Conservation (phyloP, 2,113 vertebrate species). For the Rhipidura dahli region DNA sequence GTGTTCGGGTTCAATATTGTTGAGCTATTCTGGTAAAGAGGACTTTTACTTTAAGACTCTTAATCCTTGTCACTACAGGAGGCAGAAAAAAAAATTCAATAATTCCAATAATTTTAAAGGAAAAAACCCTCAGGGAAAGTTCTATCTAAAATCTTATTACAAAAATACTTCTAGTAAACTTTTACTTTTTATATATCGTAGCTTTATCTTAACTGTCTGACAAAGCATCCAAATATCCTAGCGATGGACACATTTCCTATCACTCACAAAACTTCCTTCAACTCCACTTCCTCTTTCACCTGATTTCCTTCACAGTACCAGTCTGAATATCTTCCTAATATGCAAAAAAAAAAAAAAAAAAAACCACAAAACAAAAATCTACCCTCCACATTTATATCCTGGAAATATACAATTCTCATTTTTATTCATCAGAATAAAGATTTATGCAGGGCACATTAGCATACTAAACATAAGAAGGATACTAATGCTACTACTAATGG, state of each 20-base stretch:
- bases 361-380: background rate
- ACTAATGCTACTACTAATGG: background rate
- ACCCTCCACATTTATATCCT: background rate
- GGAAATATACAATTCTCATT: background rate
- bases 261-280: background rate
- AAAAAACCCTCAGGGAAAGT: background rate
- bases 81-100: background rate
- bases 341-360: background rate
- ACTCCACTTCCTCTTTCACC: background rate
- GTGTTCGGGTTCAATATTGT: background rate
- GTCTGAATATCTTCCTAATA: background rate
- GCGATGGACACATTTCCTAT: background rate
- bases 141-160: background rate
- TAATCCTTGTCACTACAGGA: background rate
- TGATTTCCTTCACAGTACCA: background rate
- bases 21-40: background rate
- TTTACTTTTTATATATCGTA: background rate
- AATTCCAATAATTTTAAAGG: background rate
- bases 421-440: background rate
- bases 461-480: background rate
- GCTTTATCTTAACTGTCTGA: background rate
- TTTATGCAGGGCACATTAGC: background rate
- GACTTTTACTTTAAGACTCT: background rate
- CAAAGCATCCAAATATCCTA: background rate
- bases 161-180: background rate